phyloP scores from a whole-genome alignment of 2,797 vertebrate genomes.

The Glossophaga mutica region DNA sequence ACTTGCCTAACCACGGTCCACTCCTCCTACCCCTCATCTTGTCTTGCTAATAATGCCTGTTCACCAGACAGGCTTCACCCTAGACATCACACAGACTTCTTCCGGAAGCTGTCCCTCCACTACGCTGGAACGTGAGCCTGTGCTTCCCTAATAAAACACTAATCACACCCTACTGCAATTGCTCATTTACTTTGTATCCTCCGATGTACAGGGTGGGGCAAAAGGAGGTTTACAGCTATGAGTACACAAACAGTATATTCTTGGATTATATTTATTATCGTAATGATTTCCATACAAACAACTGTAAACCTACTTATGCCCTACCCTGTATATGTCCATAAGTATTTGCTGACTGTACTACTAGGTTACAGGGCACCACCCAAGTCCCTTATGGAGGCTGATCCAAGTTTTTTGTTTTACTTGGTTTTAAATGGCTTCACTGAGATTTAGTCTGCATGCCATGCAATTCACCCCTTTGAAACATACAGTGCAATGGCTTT shows the following conservation, averaged over 20 bases:
- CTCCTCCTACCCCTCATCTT: background rate
- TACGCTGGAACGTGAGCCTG: background rate
- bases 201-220: background rate
- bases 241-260: background rate
- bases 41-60: background rate
- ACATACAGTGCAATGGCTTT: background rate
- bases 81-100: background rate
- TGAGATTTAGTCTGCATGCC: background rate
- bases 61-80: background rate
- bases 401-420: background rate
- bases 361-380: background rate
- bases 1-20: background rate
- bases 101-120: background rate
- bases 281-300: background rate
- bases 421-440: constrained; percentile 5
- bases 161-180: background rate
- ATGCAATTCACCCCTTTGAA: background rate
- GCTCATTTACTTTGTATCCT: background rate
- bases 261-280: background rate
- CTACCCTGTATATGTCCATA: background rate
- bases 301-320: background rate
- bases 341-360: background rate
- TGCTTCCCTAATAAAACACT: background rate
- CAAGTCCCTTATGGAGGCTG: background rate
- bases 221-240: background rate